These are phyloP conservation scores for Melikaiella ostensackeni DNA, from an alignment of 2,888 invertebrate genomes.

Conservation along the genomic window DNA sequence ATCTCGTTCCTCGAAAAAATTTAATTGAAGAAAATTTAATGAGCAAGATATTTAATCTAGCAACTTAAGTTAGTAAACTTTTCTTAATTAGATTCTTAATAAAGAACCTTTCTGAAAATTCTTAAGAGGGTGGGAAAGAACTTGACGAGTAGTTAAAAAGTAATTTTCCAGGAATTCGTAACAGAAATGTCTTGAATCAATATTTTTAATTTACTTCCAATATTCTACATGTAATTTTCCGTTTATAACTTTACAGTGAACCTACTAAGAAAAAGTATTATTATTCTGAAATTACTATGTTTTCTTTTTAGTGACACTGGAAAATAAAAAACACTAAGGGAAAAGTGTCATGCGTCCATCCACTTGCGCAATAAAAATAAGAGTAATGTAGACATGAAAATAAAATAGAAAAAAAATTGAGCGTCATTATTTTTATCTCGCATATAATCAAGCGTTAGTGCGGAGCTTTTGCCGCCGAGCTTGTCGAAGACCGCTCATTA, in stretches of 20 bases:
- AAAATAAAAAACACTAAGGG: constrained; percentile 27
- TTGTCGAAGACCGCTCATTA: constrained; percentile 32
- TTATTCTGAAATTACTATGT: constrained; percentile 5
- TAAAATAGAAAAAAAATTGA: constrained; percentile 38
- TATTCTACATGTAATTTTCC: background rate
- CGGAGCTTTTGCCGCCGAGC: constrained; percentile 22
- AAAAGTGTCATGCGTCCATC: background rate
- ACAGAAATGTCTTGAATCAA: background rate
- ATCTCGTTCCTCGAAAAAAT: constrained; percentile 18
- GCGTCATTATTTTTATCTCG: constrained; percentile 33
- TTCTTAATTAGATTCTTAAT: constrained; percentile 35
- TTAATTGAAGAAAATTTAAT: constrained; percentile 37
- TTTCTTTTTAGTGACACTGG: constrained; percentile 17
- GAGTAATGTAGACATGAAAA: constrained; percentile 16
- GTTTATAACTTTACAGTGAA: constrained; percentile 18
- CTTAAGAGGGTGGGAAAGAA: constrained; percentile 21
- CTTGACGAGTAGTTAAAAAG: constrained; percentile 35
- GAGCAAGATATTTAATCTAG: constrained; percentile 29
- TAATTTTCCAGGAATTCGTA: constrained; percentile 32
- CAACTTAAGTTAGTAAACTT: constrained; percentile 28
- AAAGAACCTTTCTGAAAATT: constrained; percentile 31
- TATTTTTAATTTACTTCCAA: constrained; percentile 1
- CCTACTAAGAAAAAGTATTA: constrained; percentile 9
- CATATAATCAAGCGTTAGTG: constrained; percentile 25
- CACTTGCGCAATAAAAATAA: constrained; percentile 33